Percentiles rank a stretch among this genome's conserved stretches.
phyloP scores from a whole-genome alignment of 2,113 vertebrate genomes.

The Charina bottae region DNA sequence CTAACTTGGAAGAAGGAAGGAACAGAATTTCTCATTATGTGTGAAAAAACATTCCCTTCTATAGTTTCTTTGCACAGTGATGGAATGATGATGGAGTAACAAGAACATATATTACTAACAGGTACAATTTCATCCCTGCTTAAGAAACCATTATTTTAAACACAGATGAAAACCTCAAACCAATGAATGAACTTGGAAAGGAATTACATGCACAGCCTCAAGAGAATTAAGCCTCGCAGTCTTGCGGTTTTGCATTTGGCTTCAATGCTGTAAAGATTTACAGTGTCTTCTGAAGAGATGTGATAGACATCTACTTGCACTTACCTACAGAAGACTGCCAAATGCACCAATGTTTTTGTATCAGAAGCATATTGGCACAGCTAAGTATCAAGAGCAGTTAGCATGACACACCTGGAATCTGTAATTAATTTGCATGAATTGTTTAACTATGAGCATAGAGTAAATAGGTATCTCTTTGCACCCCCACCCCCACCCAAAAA shows the following conservation, averaged over 20 bases:
- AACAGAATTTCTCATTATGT: slow-evolving; percentile 25
- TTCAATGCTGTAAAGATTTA: slow-evolving; percentile 56
- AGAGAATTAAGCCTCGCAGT: neutral
- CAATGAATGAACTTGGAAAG: slow-evolving; percentile 51
- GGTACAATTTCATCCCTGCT: slow-evolving; percentile 68
- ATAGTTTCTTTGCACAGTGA: neutral
- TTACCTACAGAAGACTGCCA: slow-evolving; percentile 19
- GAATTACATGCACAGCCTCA: neutral
- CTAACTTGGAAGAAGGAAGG: slow-evolving; percentile 20
- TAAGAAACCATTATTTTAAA: slow-evolving; percentile 61
- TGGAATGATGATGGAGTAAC: slow-evolving; percentile 12
- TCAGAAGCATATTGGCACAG: neutral
- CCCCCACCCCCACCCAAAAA: too few relatives aligned
- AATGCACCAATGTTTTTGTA: neutral
- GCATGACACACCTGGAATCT: neutral
- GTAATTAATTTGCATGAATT: slow-evolving; percentile 1
- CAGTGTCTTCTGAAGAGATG: slow-evolving; percentile 36
- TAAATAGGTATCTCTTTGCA: neutral
- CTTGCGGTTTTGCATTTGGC: slow-evolving; percentile 49
- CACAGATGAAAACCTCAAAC: slow-evolving; percentile 63
- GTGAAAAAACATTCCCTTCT: slow-evolving; percentile 26
- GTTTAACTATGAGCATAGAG: neutral
- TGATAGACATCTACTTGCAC: slow-evolving; percentile 35
- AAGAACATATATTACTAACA: slow-evolving; percentile 44
- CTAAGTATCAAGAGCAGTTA: neutral